Percentiles rank a stretch among this genome's conserved stretches.
These are phyloP conservation scores for Mobula hypostoma DNA, from an alignment of 2,113 vertebrate species.

Conservation along the genomic window DNA sequence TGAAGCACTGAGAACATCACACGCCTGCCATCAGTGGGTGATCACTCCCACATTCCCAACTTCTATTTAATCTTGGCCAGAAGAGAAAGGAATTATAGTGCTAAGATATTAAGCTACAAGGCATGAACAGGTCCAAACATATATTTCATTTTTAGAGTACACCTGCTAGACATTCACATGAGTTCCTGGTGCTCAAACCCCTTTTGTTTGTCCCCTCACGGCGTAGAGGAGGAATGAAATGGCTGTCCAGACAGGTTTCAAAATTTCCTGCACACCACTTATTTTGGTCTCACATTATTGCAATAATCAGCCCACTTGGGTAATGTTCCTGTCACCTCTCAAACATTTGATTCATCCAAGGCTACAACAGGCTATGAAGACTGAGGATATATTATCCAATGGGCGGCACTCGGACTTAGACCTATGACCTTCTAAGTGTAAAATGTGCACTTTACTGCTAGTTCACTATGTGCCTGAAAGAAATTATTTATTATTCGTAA, in stretches of 20 bases:
- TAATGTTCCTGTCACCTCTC: background rate
- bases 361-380: background rate
- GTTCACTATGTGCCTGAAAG: background rate
- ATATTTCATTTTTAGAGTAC: background rate
- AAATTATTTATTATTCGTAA: slow-evolving; percentile 27
- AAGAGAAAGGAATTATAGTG: too few relatives aligned
- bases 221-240: background rate
- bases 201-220: background rate
- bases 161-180: background rate
- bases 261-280: background rate
- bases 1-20: too few relatives aligned
- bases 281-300: background rate
- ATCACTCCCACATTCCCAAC: too few relatives aligned
- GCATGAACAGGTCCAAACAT: background rate
- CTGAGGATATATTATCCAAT: background rate
- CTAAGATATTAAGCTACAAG: too few relatives aligned
- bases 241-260: background rate
- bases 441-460: background rate
- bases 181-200: background rate
- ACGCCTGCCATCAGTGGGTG: too few relatives aligned
- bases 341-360: background rate
- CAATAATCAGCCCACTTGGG: background rate
- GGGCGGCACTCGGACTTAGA: background rate
- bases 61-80: too few relatives aligned
- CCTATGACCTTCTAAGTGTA: background rate